Percentiles rank a stretch among this genome's conserved stretches.
phyloP scores from a whole-genome alignment of 1,140 invertebrate genomes.

The Cherax destructor region DNA sequence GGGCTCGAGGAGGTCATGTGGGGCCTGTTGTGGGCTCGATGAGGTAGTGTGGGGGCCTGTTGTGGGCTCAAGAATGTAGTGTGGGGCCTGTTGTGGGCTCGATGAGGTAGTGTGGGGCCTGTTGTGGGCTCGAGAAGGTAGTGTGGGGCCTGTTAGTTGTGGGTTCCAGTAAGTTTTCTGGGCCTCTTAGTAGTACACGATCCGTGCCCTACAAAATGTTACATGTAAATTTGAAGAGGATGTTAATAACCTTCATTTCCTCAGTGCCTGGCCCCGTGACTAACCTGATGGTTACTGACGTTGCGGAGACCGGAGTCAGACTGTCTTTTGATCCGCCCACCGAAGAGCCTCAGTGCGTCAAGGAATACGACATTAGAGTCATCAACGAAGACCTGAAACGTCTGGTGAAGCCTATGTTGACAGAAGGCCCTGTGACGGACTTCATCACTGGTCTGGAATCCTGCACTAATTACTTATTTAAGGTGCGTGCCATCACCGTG shows the following conservation, averaged over 20 bases:
- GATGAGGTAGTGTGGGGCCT: too few species aligned
- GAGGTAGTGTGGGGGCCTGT: too few species aligned
- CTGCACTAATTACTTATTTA: constrained; percentile 48
- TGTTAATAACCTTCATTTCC: not conserved
- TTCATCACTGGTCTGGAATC: constrained; percentile 26
- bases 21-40: too few species aligned
- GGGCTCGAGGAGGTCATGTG: too few species aligned
- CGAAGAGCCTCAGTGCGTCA: constrained; percentile 39
- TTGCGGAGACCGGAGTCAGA: not conserved
- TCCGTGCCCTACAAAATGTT: too few species aligned
- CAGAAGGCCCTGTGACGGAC: not conserved
- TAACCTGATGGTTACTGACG: not conserved
- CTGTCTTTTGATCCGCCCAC: constrained; percentile 23
- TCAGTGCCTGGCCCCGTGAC: constrained; percentile 41
- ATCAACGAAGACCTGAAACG: constrained; percentile 18
- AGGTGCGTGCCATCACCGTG: constrained; percentile 8
- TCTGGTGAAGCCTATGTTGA: not conserved
- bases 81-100: too few species aligned
- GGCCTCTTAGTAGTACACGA: too few species aligned
- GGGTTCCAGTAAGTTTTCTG: too few species aligned
- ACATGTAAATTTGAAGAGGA: too few species aligned
- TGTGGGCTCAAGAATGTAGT: too few species aligned
- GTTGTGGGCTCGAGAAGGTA: too few species aligned
- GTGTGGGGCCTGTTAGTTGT: too few species aligned
- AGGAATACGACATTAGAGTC: constrained; percentile 35